Percentiles rank a stretch among this genome's conserved stretches.
These are phyloP conservation scores for Corapipo altera DNA, from an alignment of 2,113 vertebrate genomes.

Conservation along the genomic window DNA sequence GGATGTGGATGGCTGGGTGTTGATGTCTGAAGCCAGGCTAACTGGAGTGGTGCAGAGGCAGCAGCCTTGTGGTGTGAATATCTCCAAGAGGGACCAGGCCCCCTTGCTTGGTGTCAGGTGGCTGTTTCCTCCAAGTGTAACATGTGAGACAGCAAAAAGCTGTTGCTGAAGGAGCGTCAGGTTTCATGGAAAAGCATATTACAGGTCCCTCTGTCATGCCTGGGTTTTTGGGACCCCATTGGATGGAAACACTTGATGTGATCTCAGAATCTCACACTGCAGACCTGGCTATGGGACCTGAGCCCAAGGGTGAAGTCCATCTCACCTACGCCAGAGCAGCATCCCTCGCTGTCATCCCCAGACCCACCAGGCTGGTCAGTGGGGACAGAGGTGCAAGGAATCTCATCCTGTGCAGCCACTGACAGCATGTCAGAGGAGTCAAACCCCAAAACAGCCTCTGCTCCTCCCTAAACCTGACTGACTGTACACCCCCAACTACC, in stretches of 20 bases:
- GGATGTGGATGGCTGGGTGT: neutral
- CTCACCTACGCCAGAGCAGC: neutral
- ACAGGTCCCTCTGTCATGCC: neutral
- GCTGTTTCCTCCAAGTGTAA: neutral
- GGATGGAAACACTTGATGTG: neutral
- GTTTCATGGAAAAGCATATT: neutral
- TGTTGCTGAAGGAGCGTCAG: neutral
- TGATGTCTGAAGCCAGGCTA: neutral
- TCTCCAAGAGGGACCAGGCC: neutral
- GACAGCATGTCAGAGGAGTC: neutral
- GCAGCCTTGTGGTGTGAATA: neutral
- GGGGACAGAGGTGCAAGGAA: neutral
- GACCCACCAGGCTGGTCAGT: neutral
- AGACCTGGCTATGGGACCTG: neutral
- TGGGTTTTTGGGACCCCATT: neutral
- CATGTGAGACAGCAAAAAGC: neutral
- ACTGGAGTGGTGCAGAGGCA: neutral
- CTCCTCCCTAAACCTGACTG: neutral
- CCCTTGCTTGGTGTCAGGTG: neutral
- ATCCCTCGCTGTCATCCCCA: rapidly evolving
- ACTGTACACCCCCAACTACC: too few relatives aligned
- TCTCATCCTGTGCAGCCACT: neutral
- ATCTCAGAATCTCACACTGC: neutral
- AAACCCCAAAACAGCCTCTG: neutral
- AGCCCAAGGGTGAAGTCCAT: neutral